phyloP scores from a whole-genome alignment of 2,113 vertebrate species.

The Oreocharis arfaki region DNA sequence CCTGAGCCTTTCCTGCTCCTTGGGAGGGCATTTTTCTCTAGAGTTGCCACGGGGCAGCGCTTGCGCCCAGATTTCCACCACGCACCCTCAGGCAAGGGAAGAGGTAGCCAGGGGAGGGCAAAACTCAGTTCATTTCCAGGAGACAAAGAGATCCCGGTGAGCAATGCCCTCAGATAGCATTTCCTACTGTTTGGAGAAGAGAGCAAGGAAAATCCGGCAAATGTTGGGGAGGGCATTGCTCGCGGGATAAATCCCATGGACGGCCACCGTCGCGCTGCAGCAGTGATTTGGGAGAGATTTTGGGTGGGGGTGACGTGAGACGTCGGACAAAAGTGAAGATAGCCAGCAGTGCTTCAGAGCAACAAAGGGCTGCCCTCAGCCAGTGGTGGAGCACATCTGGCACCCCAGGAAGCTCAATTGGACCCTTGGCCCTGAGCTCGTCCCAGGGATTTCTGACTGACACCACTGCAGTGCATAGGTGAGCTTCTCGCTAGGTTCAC shows the following conservation, averaged over 20 bases:
- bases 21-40: not conserved
- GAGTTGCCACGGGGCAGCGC: not conserved
- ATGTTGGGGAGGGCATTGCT: slow-evolving; percentile 62
- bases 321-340: slow-evolving; percentile 73
- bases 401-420: slow-evolving; percentile 71
- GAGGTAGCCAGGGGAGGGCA: slow-evolving; percentile 23
- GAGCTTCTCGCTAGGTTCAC: slow-evolving; percentile 69
- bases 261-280: slow-evolving; percentile 2
- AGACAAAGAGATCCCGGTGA: slow-evolving; percentile 43
- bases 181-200: slow-evolving; percentile 8
- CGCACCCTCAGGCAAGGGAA: slow-evolving; percentile 32
- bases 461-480: slow-evolving; percentile 73
- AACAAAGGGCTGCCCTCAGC: slow-evolving; percentile 67
- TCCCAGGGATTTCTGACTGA: slow-evolving; percentile 72
- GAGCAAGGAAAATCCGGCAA: not conserved
- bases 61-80: not conserved
- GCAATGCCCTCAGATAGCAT: slow-evolving; percentile 54
- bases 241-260: slow-evolving; percentile 38
- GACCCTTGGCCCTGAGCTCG: slow-evolving; percentile 69
- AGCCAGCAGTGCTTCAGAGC: slow-evolving; percentile 69
- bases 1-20: not conserved
- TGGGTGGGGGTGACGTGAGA: slow-evolving; percentile 58
- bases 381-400: slow-evolving; percentile 72
- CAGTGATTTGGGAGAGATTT: slow-evolving; percentile 27
- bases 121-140: slow-evolving; percentile 16